Percentiles rank a stretch among this genome's conserved stretches.
Evolutionary conservation across 2,797 vertebrate genomes (phyloP).

Genomic region (Pangasius macronema): DNA sequence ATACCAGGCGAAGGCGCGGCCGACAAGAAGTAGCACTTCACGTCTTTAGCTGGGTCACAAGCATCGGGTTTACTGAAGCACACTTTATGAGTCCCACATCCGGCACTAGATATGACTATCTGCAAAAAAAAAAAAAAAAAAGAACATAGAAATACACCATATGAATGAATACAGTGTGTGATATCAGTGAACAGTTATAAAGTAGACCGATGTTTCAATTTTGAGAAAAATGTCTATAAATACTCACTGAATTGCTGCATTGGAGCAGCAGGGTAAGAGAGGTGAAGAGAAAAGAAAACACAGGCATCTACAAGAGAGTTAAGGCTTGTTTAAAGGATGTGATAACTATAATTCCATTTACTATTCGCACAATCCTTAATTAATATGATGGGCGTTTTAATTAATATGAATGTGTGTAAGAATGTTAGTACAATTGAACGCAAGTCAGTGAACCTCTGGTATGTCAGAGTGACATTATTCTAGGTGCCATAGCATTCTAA

Average conservation of each 20-base stretch:
- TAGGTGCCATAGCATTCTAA: too few relatives aligned
- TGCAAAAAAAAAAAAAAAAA: background rate
- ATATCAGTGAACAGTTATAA: background rate
- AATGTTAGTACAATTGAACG: too few relatives aligned
- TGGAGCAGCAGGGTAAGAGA: background rate
- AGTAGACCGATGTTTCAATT: background rate
- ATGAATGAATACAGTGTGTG: background rate
- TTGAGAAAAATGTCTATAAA: background rate
- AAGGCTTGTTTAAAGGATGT: background rate
- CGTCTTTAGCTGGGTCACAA: conserved; percentile 66
- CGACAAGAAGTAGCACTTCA: conserved; percentile 75
- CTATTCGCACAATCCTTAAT: background rate
- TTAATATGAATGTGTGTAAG: background rate
- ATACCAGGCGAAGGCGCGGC: conserved; percentile 34
- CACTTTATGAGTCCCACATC: conserved; percentile 70
- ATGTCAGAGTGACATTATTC: too few relatives aligned
- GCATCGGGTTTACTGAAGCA: conserved; percentile 70
- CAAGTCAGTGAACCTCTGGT: background rate
- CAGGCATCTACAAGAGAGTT: background rate
- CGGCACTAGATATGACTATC: conserved; percentile 55
- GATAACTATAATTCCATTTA: background rate
- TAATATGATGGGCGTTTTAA: background rate
- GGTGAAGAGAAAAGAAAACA: background rate
- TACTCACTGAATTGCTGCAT: conserved; percentile 17
- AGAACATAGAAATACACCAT: too few relatives aligned